These are phyloP conservation scores for Scaptomyza flava DNA, from an alignment of 2,888 invertebrate genomes.

Conservation along the genomic window DNA sequence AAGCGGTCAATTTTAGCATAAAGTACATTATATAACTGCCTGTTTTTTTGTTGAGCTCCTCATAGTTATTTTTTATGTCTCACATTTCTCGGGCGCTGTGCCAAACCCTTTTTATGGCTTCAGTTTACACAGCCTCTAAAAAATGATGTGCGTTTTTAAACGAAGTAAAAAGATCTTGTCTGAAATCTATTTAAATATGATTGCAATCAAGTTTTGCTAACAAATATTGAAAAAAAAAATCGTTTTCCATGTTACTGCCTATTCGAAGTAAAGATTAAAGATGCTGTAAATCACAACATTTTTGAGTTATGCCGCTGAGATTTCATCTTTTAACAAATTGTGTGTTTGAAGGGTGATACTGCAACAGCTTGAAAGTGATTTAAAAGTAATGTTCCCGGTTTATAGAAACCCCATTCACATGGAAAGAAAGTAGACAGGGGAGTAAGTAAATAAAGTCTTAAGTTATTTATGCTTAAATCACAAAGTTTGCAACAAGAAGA, in stretches of 20 bases:
- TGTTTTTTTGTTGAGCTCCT: constrained; percentile 13
- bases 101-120: constrained; percentile 22
- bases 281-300: background rate
- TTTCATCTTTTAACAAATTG: background rate
- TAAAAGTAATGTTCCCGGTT: background rate
- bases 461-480: constrained; percentile 2
- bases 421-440: background rate
- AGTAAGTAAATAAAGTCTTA: background rate
- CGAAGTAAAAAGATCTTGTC: constrained; percentile 1
- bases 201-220: background rate
- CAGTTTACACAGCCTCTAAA: constrained; percentile 9
- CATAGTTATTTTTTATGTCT: constrained; percentile 18
- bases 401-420: background rate
- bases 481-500: constrained; percentile 7
- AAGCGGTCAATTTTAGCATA: constrained; percentile 29
- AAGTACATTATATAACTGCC: background rate
- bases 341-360: background rate
- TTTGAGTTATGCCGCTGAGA: background rate
- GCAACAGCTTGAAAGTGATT: constrained; percentile 1
- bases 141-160: constrained; percentile 1
- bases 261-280: background rate
- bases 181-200: background rate
- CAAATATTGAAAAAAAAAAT: background rate
- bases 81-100: constrained; percentile 26
- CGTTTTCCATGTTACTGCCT: no score